Evolutionary conservation across 2,113 vertebrate genomes (phyloP).

Genomic region (Rhynchopsitta pachyrhyncha): DNA sequence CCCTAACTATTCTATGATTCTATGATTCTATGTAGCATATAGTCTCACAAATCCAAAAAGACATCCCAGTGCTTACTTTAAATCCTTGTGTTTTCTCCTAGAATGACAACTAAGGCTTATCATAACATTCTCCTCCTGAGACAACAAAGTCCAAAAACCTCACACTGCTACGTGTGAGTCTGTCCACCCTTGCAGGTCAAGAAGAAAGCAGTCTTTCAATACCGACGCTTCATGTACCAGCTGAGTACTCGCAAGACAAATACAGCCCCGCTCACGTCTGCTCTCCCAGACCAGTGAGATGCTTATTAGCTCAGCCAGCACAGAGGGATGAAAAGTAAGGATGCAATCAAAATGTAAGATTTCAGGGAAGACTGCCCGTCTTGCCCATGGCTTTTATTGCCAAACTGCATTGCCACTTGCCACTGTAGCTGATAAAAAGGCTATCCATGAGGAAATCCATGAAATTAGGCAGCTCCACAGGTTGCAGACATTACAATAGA

Average conservation of each 20-base stretch:
- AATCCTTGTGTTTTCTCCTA: not conserved
- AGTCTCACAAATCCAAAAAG: not conserved
- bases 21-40: not conserved
- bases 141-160: not conserved
- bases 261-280: not conserved
- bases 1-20: too few species aligned
- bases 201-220: not conserved
- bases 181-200: not conserved
- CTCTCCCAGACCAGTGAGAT: rapidly evolving
- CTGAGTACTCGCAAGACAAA: not conserved
- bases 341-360: not conserved
- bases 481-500: not conserved
- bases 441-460: not conserved
- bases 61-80: not conserved
- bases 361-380: not conserved
- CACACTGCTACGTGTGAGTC: rapidly evolving
- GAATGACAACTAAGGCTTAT: not conserved
- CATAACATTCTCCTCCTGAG: not conserved
- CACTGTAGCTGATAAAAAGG: not conserved
- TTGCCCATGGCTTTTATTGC: not conserved
- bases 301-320: not conserved
- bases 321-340: not conserved
- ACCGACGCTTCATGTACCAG: not conserved
- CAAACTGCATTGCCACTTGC: not conserved
- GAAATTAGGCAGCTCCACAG: not conserved